phyloP scores from a whole-genome alignment of 2,113 vertebrate genomes.

The Rhodinocichla rosea region DNA sequence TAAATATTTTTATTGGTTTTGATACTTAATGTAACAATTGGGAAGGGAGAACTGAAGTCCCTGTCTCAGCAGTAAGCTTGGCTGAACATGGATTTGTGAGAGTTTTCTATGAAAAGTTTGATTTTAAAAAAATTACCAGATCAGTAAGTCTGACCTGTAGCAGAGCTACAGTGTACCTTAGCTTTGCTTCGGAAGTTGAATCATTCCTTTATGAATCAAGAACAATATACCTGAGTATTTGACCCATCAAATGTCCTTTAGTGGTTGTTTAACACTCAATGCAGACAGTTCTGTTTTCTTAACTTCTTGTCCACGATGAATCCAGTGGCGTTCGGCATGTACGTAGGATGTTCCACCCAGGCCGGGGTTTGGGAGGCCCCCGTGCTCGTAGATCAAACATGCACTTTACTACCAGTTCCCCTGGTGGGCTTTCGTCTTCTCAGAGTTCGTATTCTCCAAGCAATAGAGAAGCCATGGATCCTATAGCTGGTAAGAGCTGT shows the following conservation, averaged over 20 bases:
- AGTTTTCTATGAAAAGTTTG: background rate
- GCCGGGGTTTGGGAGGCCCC: conserved; percentile 92
- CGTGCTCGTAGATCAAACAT: conserved; percentile 98
- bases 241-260: background rate
- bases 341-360: conserved; percentile 98
- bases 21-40: background rate
- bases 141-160: too few relatives aligned
- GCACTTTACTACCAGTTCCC: conserved; percentile 99
- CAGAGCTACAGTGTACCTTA: background rate
- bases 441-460: conserved; percentile 99
- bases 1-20: background rate
- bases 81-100: background rate
- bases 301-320: conserved; percentile 85
- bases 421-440: conserved; percentile 93
- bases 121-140: background rate
- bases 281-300: conserved; percentile 71
- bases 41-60: background rate
- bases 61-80: background rate
- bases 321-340: conserved; percentile 98
- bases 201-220: background rate
- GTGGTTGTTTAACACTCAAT: background rate
- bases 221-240: background rate
- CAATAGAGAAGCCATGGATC: conserved; percentile 99
- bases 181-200: background rate
- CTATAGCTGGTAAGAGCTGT: conserved; percentile 90